Percentiles rank a stretch among this genome's conserved stretches.
Conservation (phyloP, 64 coral and sea anemone genomes). For the Catalaphyllia jardinei region DNA sequence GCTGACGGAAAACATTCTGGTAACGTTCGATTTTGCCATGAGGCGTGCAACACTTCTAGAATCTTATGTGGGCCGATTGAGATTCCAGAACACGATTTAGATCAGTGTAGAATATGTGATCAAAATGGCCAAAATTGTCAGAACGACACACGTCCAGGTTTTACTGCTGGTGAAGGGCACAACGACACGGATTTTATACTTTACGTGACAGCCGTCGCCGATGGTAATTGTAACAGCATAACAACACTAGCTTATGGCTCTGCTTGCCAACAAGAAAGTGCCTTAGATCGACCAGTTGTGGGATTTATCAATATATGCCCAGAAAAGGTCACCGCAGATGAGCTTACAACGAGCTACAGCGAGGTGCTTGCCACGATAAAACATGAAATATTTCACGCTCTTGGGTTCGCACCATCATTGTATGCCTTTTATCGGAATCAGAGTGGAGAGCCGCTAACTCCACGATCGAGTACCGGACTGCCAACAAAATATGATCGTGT, state of each 20-base stretch:
- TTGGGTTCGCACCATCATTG: slow-evolving; percentile 86
- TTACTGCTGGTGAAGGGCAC: slow-evolving; percentile 57
- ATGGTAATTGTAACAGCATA: slow-evolving; percentile 58
- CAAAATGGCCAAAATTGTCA: slow-evolving; percentile 51
- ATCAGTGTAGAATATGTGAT: slow-evolving; percentile 81
- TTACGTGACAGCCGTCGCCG: slow-evolving; percentile 61
- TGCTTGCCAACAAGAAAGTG: slow-evolving; percentile 83
- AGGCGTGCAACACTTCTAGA: slow-evolving; percentile 44
- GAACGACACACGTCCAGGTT: slow-evolving; percentile 32
- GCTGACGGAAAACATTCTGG: slow-evolving; percentile 36
- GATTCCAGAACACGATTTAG: slow-evolving; percentile 61
- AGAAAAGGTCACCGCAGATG: slow-evolving; percentile 35
- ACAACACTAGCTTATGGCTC: slow-evolving; percentile 85
- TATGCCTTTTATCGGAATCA: slow-evolving; percentile 76
- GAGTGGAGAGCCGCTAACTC: slow-evolving; percentile 65
- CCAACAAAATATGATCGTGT: slow-evolving; percentile 25
- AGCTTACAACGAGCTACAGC: slow-evolving; percentile 27
- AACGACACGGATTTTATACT: slow-evolving; percentile 83
- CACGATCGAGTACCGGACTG: slow-evolving; percentile 51
- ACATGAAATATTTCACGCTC: slow-evolving; percentile 94
- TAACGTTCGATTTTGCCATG: slow-evolving; percentile 68
- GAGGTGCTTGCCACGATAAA: slow-evolving; percentile 89
- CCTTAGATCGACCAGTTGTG: slow-evolving; percentile 81
- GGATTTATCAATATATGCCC: slow-evolving; percentile 96
- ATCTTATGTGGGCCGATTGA: slow-evolving; percentile 54